phyloP scores from a whole-genome alignment of 2,113 vertebrate species.

The Crotalus horridus region DNA sequence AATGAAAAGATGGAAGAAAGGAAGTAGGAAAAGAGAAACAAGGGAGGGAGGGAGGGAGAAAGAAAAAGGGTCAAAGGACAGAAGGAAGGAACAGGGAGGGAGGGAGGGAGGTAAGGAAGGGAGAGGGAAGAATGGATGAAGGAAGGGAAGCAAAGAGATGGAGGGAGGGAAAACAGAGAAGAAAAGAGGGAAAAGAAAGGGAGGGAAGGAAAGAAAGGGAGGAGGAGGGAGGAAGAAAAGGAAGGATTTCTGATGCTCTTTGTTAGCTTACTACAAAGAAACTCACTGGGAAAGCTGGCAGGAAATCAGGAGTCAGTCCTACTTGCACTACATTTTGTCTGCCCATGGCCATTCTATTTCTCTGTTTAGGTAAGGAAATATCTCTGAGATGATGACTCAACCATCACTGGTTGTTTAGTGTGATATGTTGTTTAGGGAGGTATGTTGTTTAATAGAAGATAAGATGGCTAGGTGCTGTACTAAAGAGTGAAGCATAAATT shows the following conservation, averaged over 20 bases:
- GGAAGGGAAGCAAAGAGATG: neutral
- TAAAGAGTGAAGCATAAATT: neutral
- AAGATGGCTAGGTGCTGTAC: neutral
- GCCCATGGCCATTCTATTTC: neutral
- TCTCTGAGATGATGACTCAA: neutral
- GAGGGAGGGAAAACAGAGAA: neutral
- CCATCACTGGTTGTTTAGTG: neutral
- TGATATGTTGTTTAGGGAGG: neutral
- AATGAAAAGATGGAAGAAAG: neutral
- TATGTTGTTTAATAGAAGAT: fast-evolving
- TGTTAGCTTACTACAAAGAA: neutral
- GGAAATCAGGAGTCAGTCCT: neutral
- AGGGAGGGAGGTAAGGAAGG: neutral
- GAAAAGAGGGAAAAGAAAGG: neutral
- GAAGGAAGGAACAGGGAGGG: neutral
- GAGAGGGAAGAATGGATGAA: neutral
- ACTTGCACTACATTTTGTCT: neutral
- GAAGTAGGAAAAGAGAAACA: neutral
- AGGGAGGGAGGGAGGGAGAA: neutral
- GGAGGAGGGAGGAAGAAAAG: no score
- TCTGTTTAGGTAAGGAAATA: neutral
- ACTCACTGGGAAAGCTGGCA: neutral
- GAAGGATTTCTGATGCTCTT: neutral
- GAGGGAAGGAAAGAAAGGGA: neutral
- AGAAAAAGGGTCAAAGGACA: neutral